Conservation (phyloP, 2,888 invertebrate genomes). For the Mesochorus sp. region DNA sequence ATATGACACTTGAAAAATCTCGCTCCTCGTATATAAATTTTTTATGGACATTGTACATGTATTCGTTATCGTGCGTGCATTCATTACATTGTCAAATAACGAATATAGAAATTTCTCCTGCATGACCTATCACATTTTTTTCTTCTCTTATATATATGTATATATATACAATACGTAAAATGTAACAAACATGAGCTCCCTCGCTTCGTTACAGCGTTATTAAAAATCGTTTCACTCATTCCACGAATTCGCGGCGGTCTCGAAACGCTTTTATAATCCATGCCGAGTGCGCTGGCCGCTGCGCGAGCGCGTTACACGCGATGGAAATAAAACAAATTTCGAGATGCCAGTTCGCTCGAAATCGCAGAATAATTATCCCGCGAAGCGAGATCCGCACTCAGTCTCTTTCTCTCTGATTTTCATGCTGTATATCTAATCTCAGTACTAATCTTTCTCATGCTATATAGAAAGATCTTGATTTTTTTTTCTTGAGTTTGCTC, state of each 20-base stretch:
- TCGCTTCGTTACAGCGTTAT: constrained; percentile 40
- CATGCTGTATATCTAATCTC: no score
- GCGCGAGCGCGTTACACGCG: constrained; percentile 51
- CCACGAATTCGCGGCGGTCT: constrained; percentile 51
- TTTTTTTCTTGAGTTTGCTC: neutral
- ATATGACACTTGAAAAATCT: no score
- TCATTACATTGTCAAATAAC: constrained; percentile 10
- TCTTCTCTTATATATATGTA: neutral
- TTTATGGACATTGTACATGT: no score
- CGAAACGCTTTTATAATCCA: constrained; percentile 43
- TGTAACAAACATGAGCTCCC: neutral
- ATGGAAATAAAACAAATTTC: constrained; percentile 49
- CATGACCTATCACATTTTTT: neutral
- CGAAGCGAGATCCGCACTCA: constrained; percentile 18
- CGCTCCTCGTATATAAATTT: no score
- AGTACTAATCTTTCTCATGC: no score
- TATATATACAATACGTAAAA: neutral
- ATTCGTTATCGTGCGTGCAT: constrained; percentile 15
- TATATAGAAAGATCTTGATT: no score
- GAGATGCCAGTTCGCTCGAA: constrained; percentile 25
- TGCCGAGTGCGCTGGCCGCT: neutral
- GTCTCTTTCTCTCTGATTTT: constrained; percentile 3
- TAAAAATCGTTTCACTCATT: constrained; percentile 61
- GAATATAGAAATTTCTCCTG: constrained; percentile 29
- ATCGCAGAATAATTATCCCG: constrained; percentile 56